Percentiles rank a stretch among this genome's conserved stretches.
Conservation (phyloP, 2,888 invertebrate species). For the Pollenia griseotomentosa region DNA sequence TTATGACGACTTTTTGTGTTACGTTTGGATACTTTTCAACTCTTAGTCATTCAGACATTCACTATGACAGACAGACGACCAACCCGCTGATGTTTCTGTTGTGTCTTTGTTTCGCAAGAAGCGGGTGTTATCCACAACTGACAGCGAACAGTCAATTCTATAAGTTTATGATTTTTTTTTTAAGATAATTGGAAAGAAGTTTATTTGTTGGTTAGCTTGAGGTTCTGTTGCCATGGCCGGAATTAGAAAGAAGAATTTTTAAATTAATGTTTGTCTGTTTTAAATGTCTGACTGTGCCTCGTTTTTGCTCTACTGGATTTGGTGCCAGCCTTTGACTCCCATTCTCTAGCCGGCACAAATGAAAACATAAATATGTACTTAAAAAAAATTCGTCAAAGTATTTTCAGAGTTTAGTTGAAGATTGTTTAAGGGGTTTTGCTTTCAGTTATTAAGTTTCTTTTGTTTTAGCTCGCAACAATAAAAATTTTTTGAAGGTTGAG, state of each 20-base stretch:
- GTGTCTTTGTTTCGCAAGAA: slow-evolving; percentile 18
- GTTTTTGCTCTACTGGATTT: background rate
- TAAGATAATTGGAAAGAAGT: slow-evolving; percentile 67
- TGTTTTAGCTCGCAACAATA: slow-evolving; percentile 29
- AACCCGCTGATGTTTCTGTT: background rate
- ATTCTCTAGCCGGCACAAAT: background rate
- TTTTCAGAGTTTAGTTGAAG: slow-evolving; percentile 25
- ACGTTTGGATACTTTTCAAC: slow-evolving; percentile 1
- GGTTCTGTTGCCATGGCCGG: slow-evolving; percentile 32
- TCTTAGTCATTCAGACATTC: background rate
- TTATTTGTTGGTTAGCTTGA: slow-evolving; percentile 23
- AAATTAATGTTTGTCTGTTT: slow-evolving; percentile 40
- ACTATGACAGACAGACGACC: background rate
- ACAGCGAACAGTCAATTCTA: slow-evolving; percentile 69
- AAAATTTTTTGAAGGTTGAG: slow-evolving; percentile 29
- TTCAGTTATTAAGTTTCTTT: slow-evolving; percentile 38
- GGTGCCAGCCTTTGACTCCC: slow-evolving; percentile 3
- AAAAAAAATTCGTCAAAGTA: slow-evolving; percentile 19
- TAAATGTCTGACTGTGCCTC: slow-evolving; percentile 4
- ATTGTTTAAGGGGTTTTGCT: slow-evolving; percentile 14
- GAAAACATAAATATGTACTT: background rate
- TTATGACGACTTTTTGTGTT: slow-evolving; percentile 55
- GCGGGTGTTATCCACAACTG: slow-evolving; percentile 69
- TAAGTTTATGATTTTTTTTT: slow-evolving; percentile 70
- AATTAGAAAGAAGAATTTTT: background rate